A percentile compares a stretch with the other conserved stretches of the same genome.
Conservation (phyloP, 2,888 invertebrate species). For the Heliconius ismenius region DNA sequence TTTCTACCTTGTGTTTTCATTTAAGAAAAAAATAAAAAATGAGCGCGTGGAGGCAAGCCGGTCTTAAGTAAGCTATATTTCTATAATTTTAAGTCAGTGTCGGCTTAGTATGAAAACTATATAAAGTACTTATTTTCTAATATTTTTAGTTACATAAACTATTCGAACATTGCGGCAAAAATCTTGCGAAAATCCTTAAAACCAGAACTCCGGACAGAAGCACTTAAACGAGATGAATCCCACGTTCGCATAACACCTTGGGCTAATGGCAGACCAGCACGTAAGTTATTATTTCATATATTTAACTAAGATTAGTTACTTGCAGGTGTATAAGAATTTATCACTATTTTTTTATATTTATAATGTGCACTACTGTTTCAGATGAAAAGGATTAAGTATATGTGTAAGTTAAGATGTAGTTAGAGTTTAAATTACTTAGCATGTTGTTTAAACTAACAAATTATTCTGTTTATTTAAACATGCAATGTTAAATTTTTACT, state of each 20-base stretch:
- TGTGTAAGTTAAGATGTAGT: constrained; percentile 60
- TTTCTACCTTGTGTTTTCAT: constrained; percentile 44
- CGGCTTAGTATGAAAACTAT: neutral
- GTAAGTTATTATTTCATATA: constrained; percentile 80
- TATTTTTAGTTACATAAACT: constrained; percentile 93
- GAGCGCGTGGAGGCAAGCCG: constrained; percentile 92
- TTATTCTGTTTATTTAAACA: neutral
- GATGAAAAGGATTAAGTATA: constrained; percentile 69
- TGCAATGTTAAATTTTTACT: neutral
- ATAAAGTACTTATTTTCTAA: neutral
- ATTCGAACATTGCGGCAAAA: constrained; percentile 95
- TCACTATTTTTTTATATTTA: constrained; percentile 34
- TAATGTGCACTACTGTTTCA: constrained; percentile 58
- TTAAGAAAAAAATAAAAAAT: constrained; percentile 67
- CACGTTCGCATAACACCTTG: constrained; percentile 92
- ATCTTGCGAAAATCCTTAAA: constrained; percentile 91
- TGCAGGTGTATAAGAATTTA: neutral
- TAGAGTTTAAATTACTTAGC: constrained; percentile 36
- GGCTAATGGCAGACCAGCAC: constrained; percentile 93
- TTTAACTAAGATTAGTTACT: neutral
- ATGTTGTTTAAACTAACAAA: constrained; percentile 43
- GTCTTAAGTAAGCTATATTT: constrained; percentile 86
- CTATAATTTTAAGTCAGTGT: neutral
- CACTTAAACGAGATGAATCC: constrained; percentile 87
- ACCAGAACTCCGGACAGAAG: constrained; percentile 86